Evolutionary conservation across 64 coral and sea anemone species (phyloP), one percentile per base, ranked within the genome.

Genomic region (Catalaphyllia jardinei): DNA sequence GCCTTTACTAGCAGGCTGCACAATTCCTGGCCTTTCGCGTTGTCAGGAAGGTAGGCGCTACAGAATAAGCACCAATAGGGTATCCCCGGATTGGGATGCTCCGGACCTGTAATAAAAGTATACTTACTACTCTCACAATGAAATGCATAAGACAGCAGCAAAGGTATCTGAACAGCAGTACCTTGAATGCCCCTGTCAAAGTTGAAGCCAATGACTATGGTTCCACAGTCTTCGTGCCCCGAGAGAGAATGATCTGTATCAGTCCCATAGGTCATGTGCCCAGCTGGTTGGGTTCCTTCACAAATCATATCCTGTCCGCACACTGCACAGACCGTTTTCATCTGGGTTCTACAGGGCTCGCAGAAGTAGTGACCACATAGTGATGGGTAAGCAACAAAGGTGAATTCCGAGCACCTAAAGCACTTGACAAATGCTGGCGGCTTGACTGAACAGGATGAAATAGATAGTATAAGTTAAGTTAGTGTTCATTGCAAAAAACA

Each of bases 131-230:
- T 1, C n/a, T 0, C 8, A 11, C 20, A 69, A 69, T 27, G 25
- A 9, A 25, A 69, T 69, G n/a, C 65, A 69, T n/a, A n/a, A 69
- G 10, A 69, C 9, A 69, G 10, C 3, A 28, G n/a, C 10, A 12
- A 69, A 29, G n/a, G n/a, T 69, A 69, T 25, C 22, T 28, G 4
- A 69, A 28, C 65, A 24, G n/a, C 20, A 11, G 17, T 65, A 83
- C 79, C 79, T 83, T 83, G 79, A 64, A 83, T 24, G 16, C 79
- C 79, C 33, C 31, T 39, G 59, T 83, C 79, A n/a, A 83, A 83
- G 31, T 83, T 83, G 31, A 12, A 83, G 22, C 33, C 20, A 31
- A 83, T 22, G 0, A 83, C n/a, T 38, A 83, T 65, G 27, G 61
- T 65, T 31, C 33, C 79, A 42, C 8, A 42, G 62, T 39, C 29